Evolutionary conservation across 1,140 invertebrate genomes (phyloP).

Genomic region (Tachypleus tridentatus): DNA sequence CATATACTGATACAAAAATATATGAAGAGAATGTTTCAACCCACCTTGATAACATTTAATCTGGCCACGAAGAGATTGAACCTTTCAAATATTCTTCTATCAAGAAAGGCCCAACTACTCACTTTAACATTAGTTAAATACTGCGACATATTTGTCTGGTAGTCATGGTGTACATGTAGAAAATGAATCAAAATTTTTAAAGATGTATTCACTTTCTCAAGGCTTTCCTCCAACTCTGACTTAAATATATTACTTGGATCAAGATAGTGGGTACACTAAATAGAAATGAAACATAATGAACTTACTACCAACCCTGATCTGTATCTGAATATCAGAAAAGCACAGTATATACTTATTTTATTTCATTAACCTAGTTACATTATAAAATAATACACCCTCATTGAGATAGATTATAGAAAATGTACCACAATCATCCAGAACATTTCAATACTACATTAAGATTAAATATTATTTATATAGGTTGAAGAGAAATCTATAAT

Average conservation of each 20-base stretch:
- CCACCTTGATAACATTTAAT: conserved; percentile 62
- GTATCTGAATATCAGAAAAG: conserved; percentile 7
- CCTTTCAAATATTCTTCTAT: conserved; percentile 70
- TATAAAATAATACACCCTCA: background rate
- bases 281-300: conserved; percentile 68
- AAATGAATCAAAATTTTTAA: conserved; percentile 51
- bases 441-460: too few relatives aligned
- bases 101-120: conserved; percentile 75
- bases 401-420: conserved; percentile 36
- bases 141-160: conserved; percentile 51
- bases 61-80: conserved; percentile 71
- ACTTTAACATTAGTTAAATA: conserved; percentile 50
- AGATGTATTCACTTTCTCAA: conserved; percentile 57
- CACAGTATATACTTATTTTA: conserved; percentile 9
- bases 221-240: conserved; percentile 69
- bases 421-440: background rate
- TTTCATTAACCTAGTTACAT: conserved; percentile 3
- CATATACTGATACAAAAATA: background rate
- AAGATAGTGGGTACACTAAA: conserved; percentile 56
- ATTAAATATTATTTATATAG: too few relatives aligned
- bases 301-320: conserved; percentile 43
- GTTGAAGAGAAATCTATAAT: too few relatives aligned
- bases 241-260: conserved; percentile 48
- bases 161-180: conserved; percentile 39
- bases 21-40: conserved; percentile 7